Evolutionary conservation across 2,113 vertebrate genomes (phyloP).

Genomic region (Capricornis sumatraensis): DNA sequence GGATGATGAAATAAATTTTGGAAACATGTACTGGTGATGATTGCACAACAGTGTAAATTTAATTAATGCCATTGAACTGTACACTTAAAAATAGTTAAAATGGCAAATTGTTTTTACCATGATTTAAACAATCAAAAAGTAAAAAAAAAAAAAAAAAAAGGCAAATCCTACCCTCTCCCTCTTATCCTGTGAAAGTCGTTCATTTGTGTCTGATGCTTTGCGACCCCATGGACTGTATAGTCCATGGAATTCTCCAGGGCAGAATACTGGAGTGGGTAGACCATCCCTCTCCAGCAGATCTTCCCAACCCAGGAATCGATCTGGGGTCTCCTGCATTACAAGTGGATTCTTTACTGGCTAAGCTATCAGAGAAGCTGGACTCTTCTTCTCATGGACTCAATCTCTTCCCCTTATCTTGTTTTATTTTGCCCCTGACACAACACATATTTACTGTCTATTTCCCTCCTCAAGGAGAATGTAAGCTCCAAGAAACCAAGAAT

Average conservation of each 20-base stretch:
- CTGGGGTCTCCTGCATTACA: not conserved
- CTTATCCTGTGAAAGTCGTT: not conserved
- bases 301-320: not conserved
- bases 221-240: not conserved
- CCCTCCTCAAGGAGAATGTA: not conserved
- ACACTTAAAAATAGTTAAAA: not conserved
- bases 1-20: not conserved
- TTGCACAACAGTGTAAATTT: not conserved
- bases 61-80: not conserved
- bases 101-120: not conserved
- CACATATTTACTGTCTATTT: not conserved
- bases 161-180: not conserved
- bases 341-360: not conserved
- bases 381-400: not conserved
- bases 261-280: not conserved
- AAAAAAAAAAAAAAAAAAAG: not conserved
- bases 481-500: not conserved
- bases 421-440: not conserved
- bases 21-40: not conserved
- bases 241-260: not conserved
- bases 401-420: not conserved
- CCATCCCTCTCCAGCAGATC: not conserved
- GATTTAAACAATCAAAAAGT: not conserved
- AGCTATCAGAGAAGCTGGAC: not conserved
- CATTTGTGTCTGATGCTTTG: not conserved